Percentiles rank a stretch among this genome's conserved stretches.
phyloP scores from a whole-genome alignment of 2,888 invertebrate species.

The Eristalis tenax region DNA sequence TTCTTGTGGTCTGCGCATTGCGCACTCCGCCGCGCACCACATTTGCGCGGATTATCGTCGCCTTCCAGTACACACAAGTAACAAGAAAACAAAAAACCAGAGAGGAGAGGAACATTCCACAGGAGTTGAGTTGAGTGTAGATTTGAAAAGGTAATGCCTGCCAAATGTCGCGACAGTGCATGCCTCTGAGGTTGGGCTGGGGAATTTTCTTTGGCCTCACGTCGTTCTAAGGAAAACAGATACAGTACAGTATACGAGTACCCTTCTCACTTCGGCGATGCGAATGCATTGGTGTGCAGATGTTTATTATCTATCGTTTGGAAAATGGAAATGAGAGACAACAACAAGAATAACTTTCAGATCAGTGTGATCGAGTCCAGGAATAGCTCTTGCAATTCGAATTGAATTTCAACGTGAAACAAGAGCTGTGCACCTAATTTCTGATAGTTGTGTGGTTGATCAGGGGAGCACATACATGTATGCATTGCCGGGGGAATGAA shows the following conservation, averaged over 20 bases:
- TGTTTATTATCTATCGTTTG: slow-evolving; percentile 7
- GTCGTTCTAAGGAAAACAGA: slow-evolving; percentile 58
- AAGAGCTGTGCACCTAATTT: slow-evolving; percentile 42
- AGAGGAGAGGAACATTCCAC: slow-evolving; percentile 36
- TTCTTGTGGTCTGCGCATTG: slow-evolving; percentile 6
- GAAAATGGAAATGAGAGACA: not conserved
- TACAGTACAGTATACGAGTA: not conserved
- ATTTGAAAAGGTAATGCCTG: slow-evolving; percentile 59
- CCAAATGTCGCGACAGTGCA: slow-evolving; percentile 65
- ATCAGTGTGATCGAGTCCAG: slow-evolving; percentile 42
- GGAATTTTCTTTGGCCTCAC: slow-evolving; percentile 71
- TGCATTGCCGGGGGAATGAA: not conserved
- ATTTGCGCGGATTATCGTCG: slow-evolving; percentile 67
- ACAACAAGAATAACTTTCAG: slow-evolving; percentile 41
- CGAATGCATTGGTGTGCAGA: slow-evolving; percentile 9
- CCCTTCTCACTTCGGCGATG: slow-evolving; percentile 23
- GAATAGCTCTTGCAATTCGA: slow-evolving; percentile 12
- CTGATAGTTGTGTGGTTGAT: not conserved
- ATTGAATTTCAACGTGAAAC: slow-evolving; percentile 19
- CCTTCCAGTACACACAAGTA: slow-evolving; percentile 31
- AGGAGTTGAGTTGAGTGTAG: slow-evolving; percentile 31
- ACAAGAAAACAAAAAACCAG: not conserved
- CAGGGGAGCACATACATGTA: not conserved
- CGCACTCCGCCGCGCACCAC: slow-evolving; percentile 30
- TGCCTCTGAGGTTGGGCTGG: slow-evolving; percentile 61